phyloP scores from a whole-genome alignment of 2,888 invertebrate genomes.

The Caenorhabditis becei region DNA sequence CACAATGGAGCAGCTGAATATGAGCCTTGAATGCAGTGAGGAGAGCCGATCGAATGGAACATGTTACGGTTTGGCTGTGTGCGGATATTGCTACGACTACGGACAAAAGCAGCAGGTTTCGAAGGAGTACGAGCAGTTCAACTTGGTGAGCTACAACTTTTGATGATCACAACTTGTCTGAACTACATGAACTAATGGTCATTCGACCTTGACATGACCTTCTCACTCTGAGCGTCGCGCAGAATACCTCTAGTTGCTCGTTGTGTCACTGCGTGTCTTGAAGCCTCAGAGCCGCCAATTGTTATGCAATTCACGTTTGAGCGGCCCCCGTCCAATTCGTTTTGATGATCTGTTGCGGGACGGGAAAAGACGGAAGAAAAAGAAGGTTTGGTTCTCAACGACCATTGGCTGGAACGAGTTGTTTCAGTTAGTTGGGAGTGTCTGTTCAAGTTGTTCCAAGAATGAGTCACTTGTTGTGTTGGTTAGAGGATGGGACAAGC shows the following conservation, averaged over 20 bases:
- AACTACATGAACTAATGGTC: constrained; percentile 7
- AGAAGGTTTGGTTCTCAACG: constrained; percentile 6
- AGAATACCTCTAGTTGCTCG: not conserved
- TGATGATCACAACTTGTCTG: not conserved
- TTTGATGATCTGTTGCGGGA: constrained; percentile 16
- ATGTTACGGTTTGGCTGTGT: constrained; percentile 73
- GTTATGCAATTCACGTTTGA: constrained; percentile 38
- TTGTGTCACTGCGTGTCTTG: constrained; percentile 11
- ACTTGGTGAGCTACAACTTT: constrained; percentile 65
- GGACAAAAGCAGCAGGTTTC: constrained; percentile 68
- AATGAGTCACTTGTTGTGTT: not conserved
- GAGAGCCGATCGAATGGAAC: constrained; percentile 60
- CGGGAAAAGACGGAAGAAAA: not conserved
- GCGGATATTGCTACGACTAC: constrained; percentile 77
- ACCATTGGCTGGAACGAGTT: not conserved
- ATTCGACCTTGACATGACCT: constrained; percentile 26
- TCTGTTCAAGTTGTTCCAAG: not conserved
- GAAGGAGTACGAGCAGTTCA: constrained; percentile 74
- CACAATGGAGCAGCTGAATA: constrained; percentile 41
- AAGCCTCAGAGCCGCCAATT: not conserved
- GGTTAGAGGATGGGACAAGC: not conserved
- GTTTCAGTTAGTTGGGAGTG: not conserved
- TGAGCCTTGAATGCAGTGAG: constrained; percentile 54
- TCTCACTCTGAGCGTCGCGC: not conserved
- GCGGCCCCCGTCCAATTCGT: not conserved